A percentile compares a stretch with the other conserved stretches of the same genome.
phyloP scores from a whole-genome alignment of 2,888 invertebrate genomes.

The Cerceris rybyensis region DNA sequence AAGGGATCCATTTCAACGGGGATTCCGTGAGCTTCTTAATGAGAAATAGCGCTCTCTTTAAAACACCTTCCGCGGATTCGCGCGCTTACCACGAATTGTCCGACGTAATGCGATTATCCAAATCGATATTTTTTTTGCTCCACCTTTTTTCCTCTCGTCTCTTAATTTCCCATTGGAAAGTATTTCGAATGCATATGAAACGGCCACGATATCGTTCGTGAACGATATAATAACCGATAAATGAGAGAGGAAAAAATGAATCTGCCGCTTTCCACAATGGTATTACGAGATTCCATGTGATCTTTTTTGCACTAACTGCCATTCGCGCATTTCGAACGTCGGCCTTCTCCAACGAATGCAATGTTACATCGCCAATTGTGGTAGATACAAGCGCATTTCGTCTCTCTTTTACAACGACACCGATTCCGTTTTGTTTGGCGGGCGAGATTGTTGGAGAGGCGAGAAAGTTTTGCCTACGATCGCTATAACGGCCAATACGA shows the following conservation, averaged over 20 bases:
- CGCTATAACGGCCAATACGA: conserved; percentile 49
- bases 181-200: background rate
- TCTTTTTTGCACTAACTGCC: too few species aligned
- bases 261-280: background rate
- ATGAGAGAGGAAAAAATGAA: background rate
- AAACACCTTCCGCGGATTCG: too few species aligned
- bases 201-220: background rate
- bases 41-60: too few species aligned
- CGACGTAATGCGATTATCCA: too few species aligned
- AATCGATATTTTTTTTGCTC: too few species aligned
- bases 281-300: background rate
- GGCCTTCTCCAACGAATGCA: conserved; percentile 14
- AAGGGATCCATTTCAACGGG: too few species aligned
- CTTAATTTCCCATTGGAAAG: background rate
- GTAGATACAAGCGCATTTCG: conserved; percentile 24
- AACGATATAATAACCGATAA: conserved; percentile 16
- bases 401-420: conserved; percentile 32
- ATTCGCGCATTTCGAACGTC: background rate
- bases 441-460: background rate
- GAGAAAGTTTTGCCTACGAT: conserved; percentile 30
- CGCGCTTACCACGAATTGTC: too few species aligned
- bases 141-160: background rate
- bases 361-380: conserved; percentile 42
- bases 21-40: too few species aligned
- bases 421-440: conserved; percentile 36